A percentile compares a stretch with the other conserved stretches of the same genome.
phyloP scores from a whole-genome alignment of 2,888 invertebrate genomes.

The Notodonta dromedarius region DNA sequence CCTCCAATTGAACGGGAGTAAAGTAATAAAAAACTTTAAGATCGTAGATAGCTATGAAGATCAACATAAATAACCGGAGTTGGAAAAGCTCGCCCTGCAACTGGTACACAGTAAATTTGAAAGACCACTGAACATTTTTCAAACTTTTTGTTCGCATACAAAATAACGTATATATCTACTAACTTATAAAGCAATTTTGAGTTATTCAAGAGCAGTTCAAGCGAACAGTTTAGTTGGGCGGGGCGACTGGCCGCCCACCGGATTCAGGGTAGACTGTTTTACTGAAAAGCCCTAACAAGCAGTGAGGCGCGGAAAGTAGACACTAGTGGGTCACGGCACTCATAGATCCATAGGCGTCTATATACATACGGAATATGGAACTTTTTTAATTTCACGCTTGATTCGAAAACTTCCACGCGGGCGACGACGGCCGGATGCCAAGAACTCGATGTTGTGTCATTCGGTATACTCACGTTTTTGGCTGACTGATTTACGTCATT shows the following conservation, averaged over 20 bases:
- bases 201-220: conserved; percentile 14
- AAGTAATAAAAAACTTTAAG: conserved; percentile 39
- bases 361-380: conserved; percentile 59
- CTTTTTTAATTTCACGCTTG: conserved; percentile 82
- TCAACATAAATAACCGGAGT: conserved; percentile 26
- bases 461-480: conserved; percentile 26
- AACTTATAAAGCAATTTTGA: background rate
- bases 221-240: conserved; percentile 23
- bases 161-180: background rate
- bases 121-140: background rate
- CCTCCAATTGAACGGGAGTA: conserved; percentile 31
- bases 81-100: conserved; percentile 19
- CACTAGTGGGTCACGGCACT: conserved; percentile 36
- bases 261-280: conserved; percentile 41
- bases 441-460: conserved; percentile 52
- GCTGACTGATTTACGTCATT: conserved; percentile 39
- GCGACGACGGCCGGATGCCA: conserved; percentile 50
- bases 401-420: conserved; percentile 65
- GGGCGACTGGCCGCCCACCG: conserved; percentile 17
- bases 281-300: conserved; percentile 44
- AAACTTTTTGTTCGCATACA: background rate
- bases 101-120: conserved; percentile 9
- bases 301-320: conserved; percentile 46
- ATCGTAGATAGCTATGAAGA: conserved; percentile 16
- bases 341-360: conserved; percentile 48